phyloP scores from a whole-genome alignment of 2,797 vertebrate species.

The Carcharodon carcharias region DNA sequence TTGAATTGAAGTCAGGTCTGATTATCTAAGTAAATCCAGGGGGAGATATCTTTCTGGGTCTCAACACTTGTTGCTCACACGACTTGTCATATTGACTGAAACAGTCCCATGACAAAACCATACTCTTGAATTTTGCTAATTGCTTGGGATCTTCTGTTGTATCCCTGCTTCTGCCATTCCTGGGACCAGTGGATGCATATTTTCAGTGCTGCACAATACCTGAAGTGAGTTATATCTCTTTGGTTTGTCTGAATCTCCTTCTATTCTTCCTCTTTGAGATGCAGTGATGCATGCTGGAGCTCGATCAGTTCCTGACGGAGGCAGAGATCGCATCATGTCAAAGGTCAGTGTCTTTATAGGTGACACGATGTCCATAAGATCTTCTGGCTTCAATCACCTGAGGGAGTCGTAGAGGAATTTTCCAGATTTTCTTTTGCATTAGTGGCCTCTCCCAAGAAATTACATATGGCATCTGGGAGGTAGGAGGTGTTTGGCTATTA shows the following conservation, averaged over 20 bases:
- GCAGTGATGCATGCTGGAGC: neutral
- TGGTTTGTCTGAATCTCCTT: neutral
- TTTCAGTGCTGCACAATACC: neutral
- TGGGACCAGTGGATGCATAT: neutral
- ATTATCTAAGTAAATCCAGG: neutral
- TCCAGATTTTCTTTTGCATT: no score
- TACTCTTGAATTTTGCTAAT: neutral
- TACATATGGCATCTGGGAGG: neutral
- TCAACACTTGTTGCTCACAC: neutral
- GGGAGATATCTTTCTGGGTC: neutral
- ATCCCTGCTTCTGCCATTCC: neutral
- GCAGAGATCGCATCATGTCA: no score
- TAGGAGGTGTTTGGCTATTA: neutral
- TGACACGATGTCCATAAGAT: no score
- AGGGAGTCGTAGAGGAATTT: no score
- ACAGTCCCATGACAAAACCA: neutral
- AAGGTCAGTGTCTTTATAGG: no score
- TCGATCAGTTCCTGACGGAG: neutral
- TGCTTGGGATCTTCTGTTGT: neutral
- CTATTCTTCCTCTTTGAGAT: neutral
- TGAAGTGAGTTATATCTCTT: neutral
- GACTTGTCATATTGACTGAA: neutral
- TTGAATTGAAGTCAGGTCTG: no score
- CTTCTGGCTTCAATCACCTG: neutral
- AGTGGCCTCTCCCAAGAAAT: neutral